Conservation (phyloP, 2,113 vertebrate genomes). For the Xiphias gladius region DNA sequence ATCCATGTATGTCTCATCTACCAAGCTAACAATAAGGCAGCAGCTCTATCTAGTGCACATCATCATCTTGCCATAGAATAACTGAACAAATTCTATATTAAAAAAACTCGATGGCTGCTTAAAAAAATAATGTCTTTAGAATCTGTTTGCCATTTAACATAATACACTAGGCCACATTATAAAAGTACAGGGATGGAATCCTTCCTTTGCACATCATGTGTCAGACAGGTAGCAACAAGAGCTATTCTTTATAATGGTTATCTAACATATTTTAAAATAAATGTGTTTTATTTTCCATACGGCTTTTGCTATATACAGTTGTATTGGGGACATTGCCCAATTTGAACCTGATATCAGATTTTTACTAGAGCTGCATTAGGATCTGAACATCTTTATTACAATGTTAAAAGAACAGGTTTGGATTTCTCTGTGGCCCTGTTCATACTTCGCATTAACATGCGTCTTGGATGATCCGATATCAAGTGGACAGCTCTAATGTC, state of each 20-base stretch:
- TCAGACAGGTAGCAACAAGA: slow-evolving; percentile 2
- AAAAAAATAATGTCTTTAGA: not conserved
- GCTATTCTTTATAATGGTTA: not conserved
- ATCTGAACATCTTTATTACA: not conserved
- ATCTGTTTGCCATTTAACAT: not conserved
- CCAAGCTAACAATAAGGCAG: slow-evolving; percentile 15
- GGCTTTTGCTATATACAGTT: not conserved
- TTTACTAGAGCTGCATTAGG: not conserved
- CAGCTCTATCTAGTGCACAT: slow-evolving; percentile 19
- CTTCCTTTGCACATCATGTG: not conserved
- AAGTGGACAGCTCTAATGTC: too few relatives aligned
- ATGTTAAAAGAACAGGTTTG: not conserved
- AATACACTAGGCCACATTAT: not conserved
- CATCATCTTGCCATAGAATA: slow-evolving; percentile 15
- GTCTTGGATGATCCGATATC: too few relatives aligned
- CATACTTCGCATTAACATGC: too few relatives aligned
- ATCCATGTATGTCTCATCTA: not conserved
- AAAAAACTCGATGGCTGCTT: slow-evolving; percentile 26
- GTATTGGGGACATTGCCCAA: not conserved
- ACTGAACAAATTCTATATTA: slow-evolving; percentile 17
- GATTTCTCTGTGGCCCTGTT: not conserved
- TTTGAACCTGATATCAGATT: not conserved
- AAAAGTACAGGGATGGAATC: not conserved
- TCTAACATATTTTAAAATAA: not conserved
- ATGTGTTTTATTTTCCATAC: not conserved